Evolutionary conservation across 2,113 vertebrate species (phyloP).

Genomic region (Caretta caretta): DNA sequence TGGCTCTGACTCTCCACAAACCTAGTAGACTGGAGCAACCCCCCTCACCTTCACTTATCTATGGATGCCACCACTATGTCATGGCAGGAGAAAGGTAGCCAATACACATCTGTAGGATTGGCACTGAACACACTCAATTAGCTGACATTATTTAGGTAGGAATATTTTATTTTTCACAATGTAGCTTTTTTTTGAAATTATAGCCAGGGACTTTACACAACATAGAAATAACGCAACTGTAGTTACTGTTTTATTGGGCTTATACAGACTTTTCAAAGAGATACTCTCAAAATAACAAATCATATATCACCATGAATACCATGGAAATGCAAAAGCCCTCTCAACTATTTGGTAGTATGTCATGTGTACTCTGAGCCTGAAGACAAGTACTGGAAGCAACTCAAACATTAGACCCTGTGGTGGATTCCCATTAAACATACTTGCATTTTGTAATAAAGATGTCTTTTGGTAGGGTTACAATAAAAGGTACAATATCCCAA

Average conservation of each 20-base stretch:
- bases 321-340: constrained; percentile 43
- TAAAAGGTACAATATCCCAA: not conserved
- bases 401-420: not conserved
- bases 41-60: not conserved
- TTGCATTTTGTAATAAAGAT: not conserved
- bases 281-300: constrained; percentile 51
- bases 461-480: not conserved
- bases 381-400: not conserved
- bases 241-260: constrained; percentile 14
- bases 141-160: constrained; percentile 7
- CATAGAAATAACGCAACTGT: not conserved
- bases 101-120: not conserved
- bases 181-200: constrained; percentile 59
- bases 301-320: not conserved
- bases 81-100: not conserved
- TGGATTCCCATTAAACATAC: not conserved
- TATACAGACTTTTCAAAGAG: constrained; percentile 33
- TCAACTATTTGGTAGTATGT: constrained; percentile 5
- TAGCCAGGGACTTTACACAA: constrained; percentile 20
- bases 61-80: no score
- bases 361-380: constrained; percentile 6
- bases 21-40: not conserved
- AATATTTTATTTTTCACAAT: constrained; percentile 38
- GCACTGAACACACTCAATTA: not conserved
- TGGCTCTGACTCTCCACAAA: not conserved